A percentile compares a stretch with the other conserved stretches of the same genome.
Conservation (phyloP, 2,113 vertebrate genomes). For the Jacana jacana region DNA sequence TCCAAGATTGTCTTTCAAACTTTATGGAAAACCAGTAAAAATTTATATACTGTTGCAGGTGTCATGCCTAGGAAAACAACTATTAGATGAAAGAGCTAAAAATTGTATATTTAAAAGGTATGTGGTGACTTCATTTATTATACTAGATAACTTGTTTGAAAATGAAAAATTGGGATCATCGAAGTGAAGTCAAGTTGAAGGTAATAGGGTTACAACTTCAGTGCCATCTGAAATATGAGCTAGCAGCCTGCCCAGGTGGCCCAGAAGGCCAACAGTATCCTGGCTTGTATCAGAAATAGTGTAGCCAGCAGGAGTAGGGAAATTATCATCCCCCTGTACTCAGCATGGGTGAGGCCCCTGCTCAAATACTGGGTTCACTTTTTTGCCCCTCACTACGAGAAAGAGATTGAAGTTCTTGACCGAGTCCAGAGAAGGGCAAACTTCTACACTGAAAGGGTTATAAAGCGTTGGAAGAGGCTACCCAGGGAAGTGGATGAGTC, state of each 20-base stretch:
- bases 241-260: background rate
- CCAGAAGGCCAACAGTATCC: background rate
- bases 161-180: background rate
- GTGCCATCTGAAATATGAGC: background rate
- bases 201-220: background rate
- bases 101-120: background rate
- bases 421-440: accelerated
- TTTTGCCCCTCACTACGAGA: background rate
- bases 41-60: background rate
- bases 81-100: background rate
- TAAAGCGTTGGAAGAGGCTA: background rate
- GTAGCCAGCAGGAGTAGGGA: background rate
- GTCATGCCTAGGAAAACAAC: background rate
- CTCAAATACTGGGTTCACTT: background rate
- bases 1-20: background rate
- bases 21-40: background rate
- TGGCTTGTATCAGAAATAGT: background rate
- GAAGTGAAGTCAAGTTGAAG: background rate
- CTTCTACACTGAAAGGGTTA: accelerated
- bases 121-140: background rate
- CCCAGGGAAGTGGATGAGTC: background rate
- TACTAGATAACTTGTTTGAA: background rate
- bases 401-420: background rate
- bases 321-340: accelerated
- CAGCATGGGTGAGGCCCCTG: accelerated